phyloP scores from a whole-genome alignment of 2,797 vertebrate genomes.

The Clarias fuscus region DNA sequence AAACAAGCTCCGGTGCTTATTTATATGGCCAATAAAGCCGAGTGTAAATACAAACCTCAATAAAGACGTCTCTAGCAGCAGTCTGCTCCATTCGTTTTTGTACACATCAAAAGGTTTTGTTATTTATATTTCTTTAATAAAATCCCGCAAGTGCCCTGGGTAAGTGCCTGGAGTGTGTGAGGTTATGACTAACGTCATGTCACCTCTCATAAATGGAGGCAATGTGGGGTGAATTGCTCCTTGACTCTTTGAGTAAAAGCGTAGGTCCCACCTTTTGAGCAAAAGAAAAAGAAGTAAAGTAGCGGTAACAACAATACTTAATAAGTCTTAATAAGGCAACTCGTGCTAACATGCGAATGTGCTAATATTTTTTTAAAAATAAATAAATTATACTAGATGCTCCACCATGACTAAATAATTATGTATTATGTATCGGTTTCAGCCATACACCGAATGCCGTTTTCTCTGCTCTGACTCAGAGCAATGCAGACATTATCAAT shows the following conservation, averaged over 20 bases:
- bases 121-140: constrained; percentile 70
- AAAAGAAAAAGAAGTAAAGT: not conserved
- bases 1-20: constrained; percentile 69
- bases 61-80: constrained; percentile 63
- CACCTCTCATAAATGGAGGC: not conserved
- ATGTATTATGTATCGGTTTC: not conserved
- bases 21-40: constrained; percentile 73
- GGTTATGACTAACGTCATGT: not conserved
- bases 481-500: constrained; percentile 27
- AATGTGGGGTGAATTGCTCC: not conserved
- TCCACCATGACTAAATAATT: not conserved
- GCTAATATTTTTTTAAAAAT: too few species aligned
- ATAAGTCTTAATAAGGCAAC: too few species aligned
- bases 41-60: constrained; percentile 72
- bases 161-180: not conserved
- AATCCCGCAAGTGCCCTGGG: constrained; percentile 49
- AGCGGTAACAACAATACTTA: too few species aligned
- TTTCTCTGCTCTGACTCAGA: constrained; percentile 23
- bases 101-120: constrained; percentile 49
- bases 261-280: not conserved
- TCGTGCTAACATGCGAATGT: not conserved
- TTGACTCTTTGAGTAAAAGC: not conserved
- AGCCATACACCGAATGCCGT: not conserved
- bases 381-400: not conserved
- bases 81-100: constrained; percentile 59